Evolutionary conservation across 2,113 vertebrate species (phyloP).

Genomic region (Hystrix brachyura): DNA sequence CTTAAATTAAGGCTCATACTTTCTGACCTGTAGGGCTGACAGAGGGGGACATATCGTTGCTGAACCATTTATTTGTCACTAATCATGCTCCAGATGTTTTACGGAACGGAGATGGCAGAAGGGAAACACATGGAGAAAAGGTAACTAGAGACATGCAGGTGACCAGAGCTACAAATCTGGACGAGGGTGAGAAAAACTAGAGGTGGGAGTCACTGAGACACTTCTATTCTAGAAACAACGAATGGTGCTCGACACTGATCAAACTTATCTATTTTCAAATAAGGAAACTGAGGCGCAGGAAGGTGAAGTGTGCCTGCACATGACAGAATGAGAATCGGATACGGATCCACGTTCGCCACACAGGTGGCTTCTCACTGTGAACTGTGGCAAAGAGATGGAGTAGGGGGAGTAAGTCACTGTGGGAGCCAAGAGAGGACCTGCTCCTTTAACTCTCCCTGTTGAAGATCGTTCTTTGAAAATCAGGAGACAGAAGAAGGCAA

Average conservation of each 20-base stretch:
- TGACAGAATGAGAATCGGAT: background rate
- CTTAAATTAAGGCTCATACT: slow-evolving; percentile 36
- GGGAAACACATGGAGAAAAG: background rate
- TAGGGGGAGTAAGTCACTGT: background rate
- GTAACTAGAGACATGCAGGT: background rate
- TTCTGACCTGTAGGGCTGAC: background rate
- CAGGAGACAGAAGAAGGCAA: background rate
- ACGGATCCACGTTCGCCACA: background rate
- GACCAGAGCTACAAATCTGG: background rate
- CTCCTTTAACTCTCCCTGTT: background rate
- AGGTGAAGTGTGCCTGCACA: background rate
- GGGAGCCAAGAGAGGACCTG: background rate
- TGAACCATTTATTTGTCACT: slow-evolving; percentile 18
- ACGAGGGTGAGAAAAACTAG: background rate
- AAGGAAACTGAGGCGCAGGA: background rate
- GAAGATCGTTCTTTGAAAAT: slow-evolving; percentile 3
- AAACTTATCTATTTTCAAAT: background rate
- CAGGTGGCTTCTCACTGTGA: background rate
- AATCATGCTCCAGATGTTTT: background rate
- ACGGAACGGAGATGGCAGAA: background rate
- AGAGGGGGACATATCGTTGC: background rate
- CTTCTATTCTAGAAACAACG: background rate
- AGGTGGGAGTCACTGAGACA: background rate
- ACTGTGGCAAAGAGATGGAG: background rate
- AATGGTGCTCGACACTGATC: background rate